Conservation (phyloP, 2,888 invertebrate genomes). For the Netelia inedita region DNA sequence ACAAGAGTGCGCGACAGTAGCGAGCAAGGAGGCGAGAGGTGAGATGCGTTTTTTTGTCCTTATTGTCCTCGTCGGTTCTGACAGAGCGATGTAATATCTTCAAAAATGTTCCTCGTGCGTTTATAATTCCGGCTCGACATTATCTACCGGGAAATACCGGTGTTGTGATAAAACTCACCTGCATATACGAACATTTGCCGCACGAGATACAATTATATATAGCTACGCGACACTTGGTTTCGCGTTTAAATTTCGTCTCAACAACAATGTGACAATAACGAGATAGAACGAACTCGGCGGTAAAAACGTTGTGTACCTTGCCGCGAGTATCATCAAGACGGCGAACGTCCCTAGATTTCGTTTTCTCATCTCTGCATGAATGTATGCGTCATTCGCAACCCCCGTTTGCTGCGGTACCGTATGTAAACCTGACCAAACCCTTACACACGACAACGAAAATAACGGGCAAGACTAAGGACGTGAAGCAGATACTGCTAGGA, state of each 20-base stretch:
- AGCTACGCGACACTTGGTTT: background rate
- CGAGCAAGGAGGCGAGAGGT: conserved; percentile 60
- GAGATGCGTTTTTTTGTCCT: conserved; percentile 66
- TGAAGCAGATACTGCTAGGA: too few species aligned
- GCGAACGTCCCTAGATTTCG: background rate
- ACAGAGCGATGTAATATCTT: background rate
- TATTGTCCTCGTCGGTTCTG: conserved; percentile 4
- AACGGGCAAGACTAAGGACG: too few species aligned
- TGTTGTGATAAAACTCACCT: conserved; percentile 20
- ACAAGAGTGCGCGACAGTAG: conserved; percentile 52
- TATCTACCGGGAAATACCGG: conserved; percentile 42
- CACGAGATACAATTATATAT: background rate
- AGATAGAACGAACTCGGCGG: background rate
- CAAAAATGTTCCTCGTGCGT: conserved; percentile 30
- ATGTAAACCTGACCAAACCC: too few species aligned
- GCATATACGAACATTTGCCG: background rate
- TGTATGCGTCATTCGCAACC: conserved; percentile 1
- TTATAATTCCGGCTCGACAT: conserved; percentile 11
- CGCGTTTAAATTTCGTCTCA: conserved; percentile 20
- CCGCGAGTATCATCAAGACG: too few species aligned
- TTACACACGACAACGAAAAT: background rate
- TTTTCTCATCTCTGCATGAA: background rate
- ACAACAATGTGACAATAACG: background rate
- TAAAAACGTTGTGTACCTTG: background rate
- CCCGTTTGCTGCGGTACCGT: background rate